Percentiles rank a stretch among this genome's conserved stretches.
phyloP scores from a whole-genome alignment of 2,113 vertebrate species.

The Poecilia latipinna region DNA sequence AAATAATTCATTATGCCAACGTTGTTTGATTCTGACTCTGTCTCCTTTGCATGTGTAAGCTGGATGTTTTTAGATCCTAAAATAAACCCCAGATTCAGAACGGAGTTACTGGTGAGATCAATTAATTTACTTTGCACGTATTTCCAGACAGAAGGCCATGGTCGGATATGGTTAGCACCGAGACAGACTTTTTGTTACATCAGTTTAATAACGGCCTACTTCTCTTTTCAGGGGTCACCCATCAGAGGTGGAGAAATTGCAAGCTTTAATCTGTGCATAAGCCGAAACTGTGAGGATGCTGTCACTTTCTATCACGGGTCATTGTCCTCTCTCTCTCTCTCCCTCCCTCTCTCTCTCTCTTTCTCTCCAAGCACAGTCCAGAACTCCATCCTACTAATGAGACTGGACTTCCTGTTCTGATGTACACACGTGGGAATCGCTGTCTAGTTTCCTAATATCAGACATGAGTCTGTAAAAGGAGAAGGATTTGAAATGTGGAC shows the following conservation, averaged over 20 bases:
- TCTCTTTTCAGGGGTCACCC: conserved; percentile 3
- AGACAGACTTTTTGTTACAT: background rate
- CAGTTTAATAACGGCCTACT: conserved; percentile 11
- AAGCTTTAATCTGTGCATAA: background rate
- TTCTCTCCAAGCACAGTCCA: conserved; percentile 19
- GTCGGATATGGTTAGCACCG: conserved; percentile 10
- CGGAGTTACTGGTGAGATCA: background rate
- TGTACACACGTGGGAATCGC: conserved; percentile 2
- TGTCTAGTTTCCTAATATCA: conserved; percentile 24
- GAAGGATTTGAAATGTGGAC: conserved; percentile 39
- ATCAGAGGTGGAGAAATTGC: conserved; percentile 3
- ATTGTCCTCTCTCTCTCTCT: conserved; percentile 35
- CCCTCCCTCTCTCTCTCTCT: conserved; percentile 11
- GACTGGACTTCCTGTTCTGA: conserved; percentile 50
- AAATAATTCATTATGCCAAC: background rate
- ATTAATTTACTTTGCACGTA: background rate
- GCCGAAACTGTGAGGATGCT: conserved; percentile 6
- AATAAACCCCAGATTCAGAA: background rate
- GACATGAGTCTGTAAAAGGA: conserved; percentile 36
- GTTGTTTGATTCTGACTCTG: conserved; percentile 3
- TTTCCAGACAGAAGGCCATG: background rate
- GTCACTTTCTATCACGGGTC: conserved; percentile 33
- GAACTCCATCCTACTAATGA: conserved; percentile 31
- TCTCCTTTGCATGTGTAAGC: conserved; percentile 2
- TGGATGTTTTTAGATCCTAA: background rate